Evolutionary conservation across 2,888 invertebrate genomes (phyloP), one percentile per base, ranked within the genome.

Genomic region (Branchellion lobata): DNA sequence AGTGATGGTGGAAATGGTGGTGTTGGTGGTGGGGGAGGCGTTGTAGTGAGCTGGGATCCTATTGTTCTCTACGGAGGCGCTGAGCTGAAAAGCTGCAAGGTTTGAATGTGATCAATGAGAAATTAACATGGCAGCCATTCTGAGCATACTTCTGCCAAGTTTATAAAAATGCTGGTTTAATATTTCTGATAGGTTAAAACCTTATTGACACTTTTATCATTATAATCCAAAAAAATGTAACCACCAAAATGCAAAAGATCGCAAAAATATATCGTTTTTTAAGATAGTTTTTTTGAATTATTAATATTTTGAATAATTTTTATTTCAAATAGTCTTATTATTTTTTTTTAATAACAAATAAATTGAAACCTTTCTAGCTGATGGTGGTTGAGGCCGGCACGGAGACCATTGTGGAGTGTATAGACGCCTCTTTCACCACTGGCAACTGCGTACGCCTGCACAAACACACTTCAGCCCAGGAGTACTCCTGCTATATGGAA

Each of bases 31-130:
- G 14, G 40, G 14, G 14, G 24, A 18, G 24, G 61, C 61, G 11
- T 87, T 51, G 83, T 85, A 27, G 84, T 87, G 18, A 84, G 83
- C 18, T 87, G 87, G 87, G 86, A 86, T 47, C 84, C 83, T 24
- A 87, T 87, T 2, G 84, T 84, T 78, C 82, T 84, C 31, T 86
- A 86, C 0, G 87, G 86, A 8, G 87, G 87, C 3, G 84, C 86
- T 80, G 87, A 85, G 82, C 83, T 87, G 82, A 87, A 87, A 82
- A 86, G 87, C 81, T 87, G 84, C 84, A 86, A 85, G 85, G 87
- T 87, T 8, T 14, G 14, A 8, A 40, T 8, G 40, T 8, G 14
- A 8, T 40, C 14, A 40, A 14, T 40, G 40, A 40, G 14, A 8
- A 40, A 40, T n/a, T n/a, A n/a, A n/a, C n/a, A n/a, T n/a, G n/a